These are phyloP conservation scores for Hippasteria phrygiana DNA, from an alignment of 53 echinoderm and acorn worm genomes.

Conservation along the genomic window DNA sequence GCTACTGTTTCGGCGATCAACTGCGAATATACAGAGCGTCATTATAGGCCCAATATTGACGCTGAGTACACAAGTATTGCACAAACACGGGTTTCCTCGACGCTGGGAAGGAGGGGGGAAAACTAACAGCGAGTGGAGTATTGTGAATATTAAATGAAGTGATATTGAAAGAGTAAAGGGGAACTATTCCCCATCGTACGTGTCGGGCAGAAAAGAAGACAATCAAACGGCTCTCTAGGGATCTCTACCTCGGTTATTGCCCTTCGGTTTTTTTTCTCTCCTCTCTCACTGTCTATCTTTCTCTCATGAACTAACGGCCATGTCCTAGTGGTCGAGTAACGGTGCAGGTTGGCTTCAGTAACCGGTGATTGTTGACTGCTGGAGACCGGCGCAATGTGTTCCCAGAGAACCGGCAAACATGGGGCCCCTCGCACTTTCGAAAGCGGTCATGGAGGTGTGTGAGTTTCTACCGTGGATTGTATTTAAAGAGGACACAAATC, in stretches of 20 bases:
- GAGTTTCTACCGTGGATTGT: not conserved
- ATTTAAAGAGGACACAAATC: slow-evolving; percentile 35
- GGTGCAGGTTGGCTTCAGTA: not conserved
- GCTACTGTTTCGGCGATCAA: not conserved
- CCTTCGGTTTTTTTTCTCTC: slow-evolving; percentile 18
- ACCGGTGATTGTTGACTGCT: not conserved
- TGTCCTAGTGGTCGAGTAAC: slow-evolving; percentile 18
- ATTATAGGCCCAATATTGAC: slow-evolving; percentile 57
- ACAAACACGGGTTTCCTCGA: slow-evolving; percentile 35
- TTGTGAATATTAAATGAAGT: slow-evolving; percentile 63
- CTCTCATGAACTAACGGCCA: not conserved
- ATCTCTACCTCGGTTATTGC: slow-evolving; percentile 50
- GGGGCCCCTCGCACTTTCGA: slow-evolving; percentile 42
- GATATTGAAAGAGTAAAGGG: slow-evolving; percentile 43
- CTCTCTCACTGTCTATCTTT: not conserved
- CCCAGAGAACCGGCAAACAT: not conserved
- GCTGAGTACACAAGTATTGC: slow-evolving; percentile 62
- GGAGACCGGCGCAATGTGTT: not conserved
- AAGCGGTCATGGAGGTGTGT: slow-evolving; percentile 45
- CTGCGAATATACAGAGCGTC: not conserved
- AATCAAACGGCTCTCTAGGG: slow-evolving; percentile 36
- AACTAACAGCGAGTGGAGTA: slow-evolving; percentile 41
- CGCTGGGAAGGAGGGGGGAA: not conserved
- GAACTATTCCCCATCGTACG: slow-evolving; percentile 25
- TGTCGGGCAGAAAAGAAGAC: slow-evolving; percentile 51